Evolutionary conservation across 2,113 vertebrate species (phyloP).

Genomic region (Misgurnus mizolepis): DNA sequence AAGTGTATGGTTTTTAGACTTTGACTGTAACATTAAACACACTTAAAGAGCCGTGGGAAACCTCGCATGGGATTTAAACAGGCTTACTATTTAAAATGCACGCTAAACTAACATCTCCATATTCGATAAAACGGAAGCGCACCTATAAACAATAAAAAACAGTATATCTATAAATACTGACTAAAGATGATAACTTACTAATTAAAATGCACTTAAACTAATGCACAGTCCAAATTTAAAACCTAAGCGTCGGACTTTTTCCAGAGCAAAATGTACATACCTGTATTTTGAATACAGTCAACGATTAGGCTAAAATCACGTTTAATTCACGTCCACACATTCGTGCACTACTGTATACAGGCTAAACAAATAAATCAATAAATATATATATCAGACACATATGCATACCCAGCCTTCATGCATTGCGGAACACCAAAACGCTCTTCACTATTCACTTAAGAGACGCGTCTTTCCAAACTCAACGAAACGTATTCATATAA

Average conservation of each 20-base stretch:
- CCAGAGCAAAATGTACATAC: not conserved
- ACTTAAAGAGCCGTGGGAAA: not conserved
- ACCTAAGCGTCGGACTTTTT: not conserved
- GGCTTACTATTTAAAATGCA: not conserved
- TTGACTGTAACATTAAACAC: not conserved
- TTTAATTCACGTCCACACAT: not conserved
- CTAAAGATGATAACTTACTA: no score
- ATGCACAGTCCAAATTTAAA: not conserved
- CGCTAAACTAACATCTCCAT: no score
- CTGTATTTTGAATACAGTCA: not conserved
- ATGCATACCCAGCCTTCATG: not conserved
- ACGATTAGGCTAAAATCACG: not conserved
- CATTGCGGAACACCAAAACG: not conserved
- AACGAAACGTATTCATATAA: not conserved
- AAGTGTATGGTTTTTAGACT: not conserved
- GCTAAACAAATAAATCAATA: no score
- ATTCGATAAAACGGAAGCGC: not conserved
- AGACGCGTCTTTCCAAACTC: not conserved
- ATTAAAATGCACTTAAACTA: no score
- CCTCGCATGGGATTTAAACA: not conserved
- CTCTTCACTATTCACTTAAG: not conserved
- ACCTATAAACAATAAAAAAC: not conserved
- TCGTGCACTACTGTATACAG: no score
- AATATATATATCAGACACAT: constrained; percentile 42
- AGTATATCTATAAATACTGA: no score